phyloP scores from a whole-genome alignment of 1,140 invertebrate species.

The Paramacrobiotus metropolitanus region DNA sequence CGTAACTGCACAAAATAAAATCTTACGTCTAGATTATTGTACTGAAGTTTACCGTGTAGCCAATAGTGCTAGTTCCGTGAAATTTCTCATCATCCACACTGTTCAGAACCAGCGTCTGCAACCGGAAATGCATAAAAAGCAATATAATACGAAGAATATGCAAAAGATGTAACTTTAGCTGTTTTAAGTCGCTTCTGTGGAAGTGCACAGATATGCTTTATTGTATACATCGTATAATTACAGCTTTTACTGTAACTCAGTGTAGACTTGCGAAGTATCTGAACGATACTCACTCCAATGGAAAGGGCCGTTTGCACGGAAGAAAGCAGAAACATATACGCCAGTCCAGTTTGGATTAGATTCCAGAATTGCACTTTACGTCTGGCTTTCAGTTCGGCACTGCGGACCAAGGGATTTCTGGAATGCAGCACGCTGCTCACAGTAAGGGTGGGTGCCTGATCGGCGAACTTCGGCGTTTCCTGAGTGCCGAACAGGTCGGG shows the following conservation, averaged over 20 bases:
- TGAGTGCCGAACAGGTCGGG: neutral
- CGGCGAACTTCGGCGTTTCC: neutral
- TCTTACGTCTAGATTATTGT: too few relatives aligned
- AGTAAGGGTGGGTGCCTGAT: neutral
- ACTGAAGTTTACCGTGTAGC: too few relatives aligned
- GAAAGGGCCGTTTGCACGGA: neutral
- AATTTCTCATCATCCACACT: neutral
- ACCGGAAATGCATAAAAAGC: neutral
- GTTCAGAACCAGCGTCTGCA: neutral
- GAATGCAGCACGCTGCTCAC: neutral
- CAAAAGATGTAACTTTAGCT: neutral
- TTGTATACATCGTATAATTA: too few relatives aligned
- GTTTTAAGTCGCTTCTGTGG: too few relatives aligned
- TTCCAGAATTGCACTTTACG: neutral
- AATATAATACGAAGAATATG: neutral
- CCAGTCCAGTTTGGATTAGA: neutral
- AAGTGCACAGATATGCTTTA: too few relatives aligned
- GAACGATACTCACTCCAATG: neutral
- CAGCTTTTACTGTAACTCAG: too few relatives aligned
- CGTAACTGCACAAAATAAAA: too few relatives aligned
- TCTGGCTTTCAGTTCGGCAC: neutral
- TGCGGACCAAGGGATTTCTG: neutral
- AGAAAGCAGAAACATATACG: neutral
- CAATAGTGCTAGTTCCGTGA: neutral
- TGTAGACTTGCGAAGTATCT: too few relatives aligned